Evolutionary conservation across 2,888 invertebrate species (phyloP), one percentile per base, ranked within the genome.

Genomic region (Diaphora mendica): DNA sequence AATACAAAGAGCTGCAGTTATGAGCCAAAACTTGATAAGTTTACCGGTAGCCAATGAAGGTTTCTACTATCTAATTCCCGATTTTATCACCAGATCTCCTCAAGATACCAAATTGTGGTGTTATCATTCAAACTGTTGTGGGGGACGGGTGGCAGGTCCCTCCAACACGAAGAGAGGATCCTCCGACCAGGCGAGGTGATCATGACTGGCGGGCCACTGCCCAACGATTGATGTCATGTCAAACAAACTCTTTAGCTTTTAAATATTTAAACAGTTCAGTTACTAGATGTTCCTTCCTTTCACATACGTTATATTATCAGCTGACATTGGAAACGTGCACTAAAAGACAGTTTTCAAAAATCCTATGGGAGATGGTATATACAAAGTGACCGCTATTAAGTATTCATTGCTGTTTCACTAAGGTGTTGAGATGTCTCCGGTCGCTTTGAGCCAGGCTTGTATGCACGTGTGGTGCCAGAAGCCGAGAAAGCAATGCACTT

Each of bases 381-480:
- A 87, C 94, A 95, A 94, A 94, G 95, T 94, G 94, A 94, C 95
- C 94, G 90, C 93, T 88, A 90, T 94, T 94, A 94, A 93, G 91
- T 92, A 91, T 94, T 91, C 90, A 94, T 86, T 88, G 90, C 86
- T 82, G 86, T 81, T 87, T 85, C 89, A 90, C 88, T 87, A 88
- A 91, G 91, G 92, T 91, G 91, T 91, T 91, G 89, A 89, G 76
- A 75, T 68, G 85, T 85, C 83, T 76, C 79, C 72, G 70, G 72
- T 82, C 79, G 77, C 87, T 87, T 86, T 88, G 85, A 83, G 67
- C 62, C 80, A n/a, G 42, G 75, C 74, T 73, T 79, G 82, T 77
- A 83, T 78, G 81, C 74, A 79, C 71, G n/a, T 70, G 78, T 75
- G 73, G 73, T 70, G n/a, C 23, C 35, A 68, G 64, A 2, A 35